A percentile compares a stretch with the other conserved stretches of the same genome.
phyloP scores from a whole-genome alignment of 1,140 invertebrate genomes.

The Calliopsis andreniformis region DNA sequence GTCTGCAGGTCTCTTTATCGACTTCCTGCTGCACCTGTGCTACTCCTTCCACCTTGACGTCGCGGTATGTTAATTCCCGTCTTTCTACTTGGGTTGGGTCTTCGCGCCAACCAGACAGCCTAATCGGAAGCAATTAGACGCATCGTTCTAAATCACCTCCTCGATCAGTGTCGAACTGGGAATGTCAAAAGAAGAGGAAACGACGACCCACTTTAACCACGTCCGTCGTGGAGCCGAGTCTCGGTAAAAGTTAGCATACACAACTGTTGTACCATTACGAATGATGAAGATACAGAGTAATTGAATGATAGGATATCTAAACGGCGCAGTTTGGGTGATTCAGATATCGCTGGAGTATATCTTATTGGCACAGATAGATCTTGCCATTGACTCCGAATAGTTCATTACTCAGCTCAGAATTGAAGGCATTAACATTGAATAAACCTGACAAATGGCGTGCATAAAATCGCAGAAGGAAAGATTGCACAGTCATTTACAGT shows the following conservation, averaged over 20 bases:
- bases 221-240: neutral
- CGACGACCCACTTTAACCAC: slow-evolving; percentile 16
- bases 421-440: too few species aligned
- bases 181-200: slow-evolving; percentile 15
- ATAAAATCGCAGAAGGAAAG: too few species aligned
- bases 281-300: neutral
- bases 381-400: too few species aligned
- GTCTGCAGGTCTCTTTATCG: slow-evolving; percentile 31
- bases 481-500: too few species aligned
- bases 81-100: slow-evolving; percentile 45
- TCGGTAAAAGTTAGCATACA: neutral
- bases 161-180: slow-evolving; percentile 18
- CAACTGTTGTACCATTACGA: neutral
- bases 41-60: slow-evolving; percentile 6
- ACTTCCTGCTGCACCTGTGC: slow-evolving; percentile 65
- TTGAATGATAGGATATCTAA: too few species aligned
- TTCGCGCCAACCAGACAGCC: slow-evolving; percentile 36
- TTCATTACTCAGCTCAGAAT: too few species aligned
- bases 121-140: slow-evolving; percentile 49
- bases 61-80: slow-evolving; percentile 37
- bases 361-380: too few species aligned
- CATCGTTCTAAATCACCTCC: slow-evolving; percentile 36
- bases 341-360: too few species aligned
- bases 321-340: too few species aligned
- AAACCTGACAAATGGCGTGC: too few species aligned